Evolutionary conservation across 2,888 invertebrate genomes (phyloP), one percentile per base, ranked within the genome.

Genomic region (Dynastes grantii): DNA sequence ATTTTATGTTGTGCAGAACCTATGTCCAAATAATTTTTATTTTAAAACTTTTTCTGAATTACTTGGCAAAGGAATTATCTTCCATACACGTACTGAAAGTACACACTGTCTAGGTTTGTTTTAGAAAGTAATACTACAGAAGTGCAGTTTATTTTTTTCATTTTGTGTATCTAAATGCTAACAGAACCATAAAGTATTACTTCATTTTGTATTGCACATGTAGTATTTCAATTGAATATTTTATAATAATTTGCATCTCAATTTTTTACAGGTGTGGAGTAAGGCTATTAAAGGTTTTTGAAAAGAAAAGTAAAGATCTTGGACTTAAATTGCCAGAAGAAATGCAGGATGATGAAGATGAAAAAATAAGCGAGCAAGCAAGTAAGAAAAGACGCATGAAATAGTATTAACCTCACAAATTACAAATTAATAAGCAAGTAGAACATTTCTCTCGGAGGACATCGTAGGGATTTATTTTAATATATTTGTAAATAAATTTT

Each of bases 221-320:
- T 45, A 45, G 45, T 45, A 11, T 45, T 45, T 45, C 32, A 37
- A 37, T 37, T 37, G 0, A 37, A 37, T 37, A 37, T 37, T 37
- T 37, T 5, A 5, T 45, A 5, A 9, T 45, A 45, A 45, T 2
- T 11, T 45, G 1, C 8, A 58, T 5, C 22, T 16, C 5, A 58
- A 27, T 64, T 61, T 79, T 27, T 78, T 76, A 40, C 89, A 96
- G 96, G 87, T 94, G 95, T 85, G 96, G 96, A 75, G 90, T 90
- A 83, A 90, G 92, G 76, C 90, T 97, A 80, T 92, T 94, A 83
- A 92, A 92, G 83, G 94, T 92, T 88, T 93, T 96, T 80, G 92
- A 92, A 83, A 93, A 93, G 83, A 92, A 93, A 55, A 94, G 95
- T 86, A 90, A 91, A 81, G 95, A 96, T 78, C 87, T 95, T 16